Evolutionary conservation across 2,113 vertebrate genomes (phyloP).

Genomic region (Gila orcuttii): DNA sequence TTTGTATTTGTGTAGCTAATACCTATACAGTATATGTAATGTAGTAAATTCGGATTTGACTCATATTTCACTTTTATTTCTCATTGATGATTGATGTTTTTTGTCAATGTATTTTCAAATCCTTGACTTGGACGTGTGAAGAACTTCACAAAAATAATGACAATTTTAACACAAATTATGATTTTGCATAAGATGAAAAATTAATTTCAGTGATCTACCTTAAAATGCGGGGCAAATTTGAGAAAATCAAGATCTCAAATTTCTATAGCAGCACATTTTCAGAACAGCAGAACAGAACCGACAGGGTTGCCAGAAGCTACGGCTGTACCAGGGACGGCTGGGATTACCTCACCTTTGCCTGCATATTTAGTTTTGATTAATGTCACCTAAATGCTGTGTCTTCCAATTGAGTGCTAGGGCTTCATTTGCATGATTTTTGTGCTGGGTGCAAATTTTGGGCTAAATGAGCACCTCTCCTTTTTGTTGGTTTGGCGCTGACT

Average conservation of each 20-base stretch:
- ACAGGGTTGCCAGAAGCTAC: slow-evolving; percentile 69
- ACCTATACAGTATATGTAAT: background rate
- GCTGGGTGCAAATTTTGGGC: slow-evolving; percentile 75
- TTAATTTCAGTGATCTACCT: background rate
- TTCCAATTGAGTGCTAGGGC: slow-evolving; percentile 75
- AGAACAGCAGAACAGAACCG: slow-evolving; percentile 55
- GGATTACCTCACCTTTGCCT: slow-evolving; percentile 82
- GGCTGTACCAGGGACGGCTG: slow-evolving; percentile 74
- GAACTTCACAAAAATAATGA: background rate
- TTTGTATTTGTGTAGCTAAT: too few relatives aligned
- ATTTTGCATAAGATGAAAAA: background rate
- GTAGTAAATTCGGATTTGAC: background rate
- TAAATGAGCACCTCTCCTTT: slow-evolving; percentile 63
- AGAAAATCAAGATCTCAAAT: background rate
- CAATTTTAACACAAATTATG: background rate
- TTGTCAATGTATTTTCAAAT: background rate
- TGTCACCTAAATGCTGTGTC: slow-evolving; percentile 83
- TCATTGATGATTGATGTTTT: background rate
- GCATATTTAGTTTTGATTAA: slow-evolving; percentile 85
- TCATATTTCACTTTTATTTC: background rate
- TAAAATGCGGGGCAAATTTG: background rate
- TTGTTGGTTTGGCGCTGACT: slow-evolving; percentile 75
- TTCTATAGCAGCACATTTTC: background rate
- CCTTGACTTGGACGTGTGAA: background rate
- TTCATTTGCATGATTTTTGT: slow-evolving; percentile 87